phyloP scores from a whole-genome alignment of 2,888 invertebrate genomes.

The Pediacus dermestoides region DNA sequence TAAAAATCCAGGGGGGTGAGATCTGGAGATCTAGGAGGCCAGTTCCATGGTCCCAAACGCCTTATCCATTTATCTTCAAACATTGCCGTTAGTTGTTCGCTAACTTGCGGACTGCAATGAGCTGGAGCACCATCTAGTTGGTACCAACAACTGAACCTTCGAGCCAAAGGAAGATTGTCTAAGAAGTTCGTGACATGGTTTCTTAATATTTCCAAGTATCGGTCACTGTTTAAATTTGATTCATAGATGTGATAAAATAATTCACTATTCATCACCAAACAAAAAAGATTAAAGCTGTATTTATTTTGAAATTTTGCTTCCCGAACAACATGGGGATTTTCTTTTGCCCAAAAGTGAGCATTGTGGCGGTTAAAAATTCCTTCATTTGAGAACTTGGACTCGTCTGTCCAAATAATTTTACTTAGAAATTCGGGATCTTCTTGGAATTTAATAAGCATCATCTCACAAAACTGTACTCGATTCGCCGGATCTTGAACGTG shows the following conservation, averaged over 20 bases:
- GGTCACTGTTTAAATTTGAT: slow-evolving; percentile 4
- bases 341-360: slow-evolving; percentile 8
- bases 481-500: not conserved
- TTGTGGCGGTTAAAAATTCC: slow-evolving; percentile 11
- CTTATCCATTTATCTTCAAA: slow-evolving; percentile 9
- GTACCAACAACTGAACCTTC: slow-evolving; percentile 1
- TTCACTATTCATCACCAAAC: slow-evolving; percentile 10
- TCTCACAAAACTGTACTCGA: not conserved
- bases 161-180: not conserved
- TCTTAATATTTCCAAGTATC: slow-evolving; percentile 5
- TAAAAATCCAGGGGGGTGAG: not conserved
- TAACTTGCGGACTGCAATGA: slow-evolving; percentile 8
- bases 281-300: slow-evolving; percentile 13
- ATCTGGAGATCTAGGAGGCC: slow-evolving; percentile 7
- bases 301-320: slow-evolving; percentile 5
- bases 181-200: not conserved
- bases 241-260: slow-evolving; percentile 10
- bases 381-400: slow-evolving; percentile 10
- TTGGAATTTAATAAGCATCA: slow-evolving; percentile 7
- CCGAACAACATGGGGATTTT: slow-evolving; percentile 11
- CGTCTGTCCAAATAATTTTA: slow-evolving; percentile 12
- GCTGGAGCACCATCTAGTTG: slow-evolving; percentile 9
- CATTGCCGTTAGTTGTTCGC: not conserved
- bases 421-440: slow-evolving; percentile 10
- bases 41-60: slow-evolving; percentile 10